phyloP scores from a whole-genome alignment of 2,797 vertebrate genomes.

The Esox masquinongy region DNA sequence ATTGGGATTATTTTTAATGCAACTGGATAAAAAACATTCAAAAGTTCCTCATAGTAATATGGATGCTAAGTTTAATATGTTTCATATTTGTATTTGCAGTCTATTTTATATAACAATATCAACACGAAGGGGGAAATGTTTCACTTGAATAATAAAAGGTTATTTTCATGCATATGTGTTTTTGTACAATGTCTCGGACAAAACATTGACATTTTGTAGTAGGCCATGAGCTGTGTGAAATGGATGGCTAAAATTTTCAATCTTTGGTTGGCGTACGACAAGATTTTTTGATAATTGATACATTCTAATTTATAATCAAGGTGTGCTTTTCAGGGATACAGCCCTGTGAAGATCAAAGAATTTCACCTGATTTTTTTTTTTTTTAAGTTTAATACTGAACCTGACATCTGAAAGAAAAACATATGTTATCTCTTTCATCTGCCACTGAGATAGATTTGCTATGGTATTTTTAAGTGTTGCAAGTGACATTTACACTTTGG shows the following conservation, averaged over 20 bases:
- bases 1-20: constrained; percentile 30
- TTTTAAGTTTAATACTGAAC: neutral
- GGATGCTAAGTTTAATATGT: neutral
- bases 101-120: neutral
- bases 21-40: neutral
- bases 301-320: neutral
- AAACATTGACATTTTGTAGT: neutral
- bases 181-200: neutral
- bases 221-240: constrained; percentile 15
- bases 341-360: neutral
- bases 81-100: neutral
- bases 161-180: neutral
- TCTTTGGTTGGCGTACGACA: too few species aligned
- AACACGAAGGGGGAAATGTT: neutral
- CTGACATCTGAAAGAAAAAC: constrained; percentile 4
- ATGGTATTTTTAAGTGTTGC: constrained; percentile 44
- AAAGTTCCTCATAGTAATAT: neutral
- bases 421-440: neutral
- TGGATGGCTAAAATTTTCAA: neutral
- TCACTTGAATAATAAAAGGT: constrained; percentile 5
- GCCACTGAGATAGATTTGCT: neutral
- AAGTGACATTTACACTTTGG: constrained; percentile 49
- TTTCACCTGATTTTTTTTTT: neutral
- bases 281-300: too few species aligned
- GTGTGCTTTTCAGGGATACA: neutral